Evolutionary conservation across 2,797 vertebrate species (phyloP), one percentile per base, ranked within the genome.

Genomic region (Protosalanx chinensis): DNA sequence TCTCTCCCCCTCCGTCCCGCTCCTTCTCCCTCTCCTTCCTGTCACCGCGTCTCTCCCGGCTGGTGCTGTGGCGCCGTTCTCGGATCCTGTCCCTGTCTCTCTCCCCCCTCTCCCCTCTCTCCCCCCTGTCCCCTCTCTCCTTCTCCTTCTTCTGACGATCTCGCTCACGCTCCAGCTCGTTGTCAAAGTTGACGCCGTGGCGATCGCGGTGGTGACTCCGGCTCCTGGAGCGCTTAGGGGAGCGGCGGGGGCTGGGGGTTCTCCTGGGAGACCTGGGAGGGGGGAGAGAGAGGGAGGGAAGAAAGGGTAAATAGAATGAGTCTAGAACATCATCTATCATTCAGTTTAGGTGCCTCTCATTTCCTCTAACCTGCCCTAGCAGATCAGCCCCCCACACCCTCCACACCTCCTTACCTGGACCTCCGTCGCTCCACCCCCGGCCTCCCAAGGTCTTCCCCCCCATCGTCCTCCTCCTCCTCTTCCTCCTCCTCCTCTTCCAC

Each of bases 221-320:
- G 90, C 97, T 98, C 86, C 97, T 93, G 8, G 97, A 98, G 75
- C 97, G 94, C 81, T 97, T 95, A 16, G 96, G 96, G 12, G 97
- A 98, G 70, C 92, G 92, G 71, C 92, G 87, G 68, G 97, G 96
- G 86, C 93, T 99, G 0, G 92, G 89, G 0, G 95, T 96, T 75
- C 93, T 94, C 68, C 95, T 94, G 41, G 97, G 96, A 77, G 93
- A 96, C 90, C 97, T 98, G 79, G 2, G 51, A 51, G 49, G 5
- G 37, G 35, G 6, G 35, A 37, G 4, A 6, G 35, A 37, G 35
- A 37, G 35, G 6, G 33, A 33, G 33, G 6, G 37, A 12, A 41
- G 37, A 41, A 41, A 41, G 37, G 1, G 6, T 41, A 2, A 41
- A 12, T 7, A 10, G 37, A 41, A 41, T 41, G 37, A 10, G 6